Percentiles rank a stretch among this genome's conserved stretches.
These are phyloP conservation scores for Philhelius pedissequus DNA, from an alignment of 2,888 invertebrate species.

Conservation along the genomic window DNA sequence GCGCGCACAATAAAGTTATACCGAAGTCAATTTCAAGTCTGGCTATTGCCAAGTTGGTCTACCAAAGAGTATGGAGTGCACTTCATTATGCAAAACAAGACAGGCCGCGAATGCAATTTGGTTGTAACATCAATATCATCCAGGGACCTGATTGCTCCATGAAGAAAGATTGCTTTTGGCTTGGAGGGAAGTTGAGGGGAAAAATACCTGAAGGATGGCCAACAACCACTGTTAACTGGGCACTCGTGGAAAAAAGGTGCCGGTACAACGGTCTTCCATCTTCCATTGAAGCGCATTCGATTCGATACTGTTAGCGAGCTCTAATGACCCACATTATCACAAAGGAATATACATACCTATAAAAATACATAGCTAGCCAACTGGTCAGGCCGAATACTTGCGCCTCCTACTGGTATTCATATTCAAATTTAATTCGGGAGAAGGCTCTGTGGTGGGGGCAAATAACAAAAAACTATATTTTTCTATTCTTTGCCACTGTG, in stretches of 20 bases:
- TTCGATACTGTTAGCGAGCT: constrained; percentile 65
- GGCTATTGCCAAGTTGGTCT: not conserved
- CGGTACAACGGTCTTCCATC: constrained; percentile 46
- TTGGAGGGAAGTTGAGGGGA: not conserved
- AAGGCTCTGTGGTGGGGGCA: constrained; percentile 31
- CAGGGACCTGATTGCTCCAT: constrained; percentile 53
- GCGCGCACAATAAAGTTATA: not conserved
- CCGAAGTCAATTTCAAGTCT: not conserved
- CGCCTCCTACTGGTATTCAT: constrained; percentile 56
- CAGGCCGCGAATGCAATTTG: constrained; percentile 62
- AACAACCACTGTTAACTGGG: constrained; percentile 43
- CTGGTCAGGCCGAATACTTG: constrained; percentile 11
- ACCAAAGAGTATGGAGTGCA: constrained; percentile 22
- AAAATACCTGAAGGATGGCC: constrained; percentile 23
- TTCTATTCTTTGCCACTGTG: constrained; percentile 47
- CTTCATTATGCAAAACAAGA: constrained; percentile 66
- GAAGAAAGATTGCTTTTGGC: not conserved
- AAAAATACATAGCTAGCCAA: not conserved
- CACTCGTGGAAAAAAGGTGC: constrained; percentile 48
- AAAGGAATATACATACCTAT: constrained; percentile 55
- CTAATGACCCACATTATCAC: constrained; percentile 69
- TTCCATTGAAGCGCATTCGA: constrained; percentile 30
- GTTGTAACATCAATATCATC: constrained; percentile 65
- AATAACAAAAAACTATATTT: constrained; percentile 2
- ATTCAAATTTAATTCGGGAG: constrained; percentile 59